phyloP scores from a whole-genome alignment of 2,888 invertebrate species.

The Maniola hyperantus region DNA sequence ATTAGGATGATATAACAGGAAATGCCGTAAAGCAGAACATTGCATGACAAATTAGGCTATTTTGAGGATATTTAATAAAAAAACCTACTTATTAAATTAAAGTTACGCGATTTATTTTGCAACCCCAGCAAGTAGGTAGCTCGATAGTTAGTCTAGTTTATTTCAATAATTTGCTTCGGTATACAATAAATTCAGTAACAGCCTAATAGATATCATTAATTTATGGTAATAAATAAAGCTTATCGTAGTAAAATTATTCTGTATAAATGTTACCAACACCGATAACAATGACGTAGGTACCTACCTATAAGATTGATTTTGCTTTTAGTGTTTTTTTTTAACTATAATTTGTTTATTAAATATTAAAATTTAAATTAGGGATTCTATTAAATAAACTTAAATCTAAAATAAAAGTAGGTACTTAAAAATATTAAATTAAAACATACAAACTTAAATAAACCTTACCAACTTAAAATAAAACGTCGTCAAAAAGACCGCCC shows the following conservation, averaged over 20 bases:
- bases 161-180: slow-evolving; percentile 21
- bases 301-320: background rate
- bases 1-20: too few relatives aligned
- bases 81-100: background rate
- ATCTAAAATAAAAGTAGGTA: too few relatives aligned
- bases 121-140: background rate
- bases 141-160: slow-evolving; percentile 15
- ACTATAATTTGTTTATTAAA: too few relatives aligned
- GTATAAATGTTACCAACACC: slow-evolving; percentile 9
- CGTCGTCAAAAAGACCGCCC: too few relatives aligned
- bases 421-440: too few relatives aligned
- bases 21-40: too few relatives aligned
- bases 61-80: background rate
- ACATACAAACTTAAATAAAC: too few relatives aligned
- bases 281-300: slow-evolving; percentile 5
- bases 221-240: slow-evolving; percentile 26
- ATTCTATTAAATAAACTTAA: too few relatives aligned
- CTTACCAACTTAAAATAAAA: too few relatives aligned
- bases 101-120: background rate
- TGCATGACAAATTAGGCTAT: background rate
- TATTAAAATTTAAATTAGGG: too few relatives aligned
- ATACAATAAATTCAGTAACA: slow-evolving; percentile 4
- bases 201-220: slow-evolving; percentile 21
- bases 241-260: slow-evolving; percentile 16
- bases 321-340: slow-evolving; percentile 4